A percentile compares a stretch with the other conserved stretches of the same genome.
phyloP scores from a whole-genome alignment of 2,797 vertebrate species.

The Artibeus lituratus region DNA sequence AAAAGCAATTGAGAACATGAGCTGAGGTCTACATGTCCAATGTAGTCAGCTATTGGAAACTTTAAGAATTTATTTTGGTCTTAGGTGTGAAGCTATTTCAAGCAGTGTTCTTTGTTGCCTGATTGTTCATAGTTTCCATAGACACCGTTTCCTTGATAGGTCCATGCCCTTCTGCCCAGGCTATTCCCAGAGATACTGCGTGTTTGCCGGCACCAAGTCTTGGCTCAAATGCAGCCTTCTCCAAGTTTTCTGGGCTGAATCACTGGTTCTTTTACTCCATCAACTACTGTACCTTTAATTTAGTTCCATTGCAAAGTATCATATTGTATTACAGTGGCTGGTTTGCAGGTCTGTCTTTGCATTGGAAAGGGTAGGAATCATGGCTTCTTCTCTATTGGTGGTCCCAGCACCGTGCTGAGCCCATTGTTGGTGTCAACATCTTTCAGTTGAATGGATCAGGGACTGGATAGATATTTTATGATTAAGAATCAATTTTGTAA shows the following conservation, averaged over 20 bases:
- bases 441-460: not conserved
- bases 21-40: not conserved
- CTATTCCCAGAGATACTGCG: not conserved
- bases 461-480: not conserved
- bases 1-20: not conserved
- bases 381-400: not conserved
- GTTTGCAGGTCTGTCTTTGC: not conserved
- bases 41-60: not conserved
- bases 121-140: not conserved
- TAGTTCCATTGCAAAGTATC: not conserved
- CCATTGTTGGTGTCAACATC: not conserved
- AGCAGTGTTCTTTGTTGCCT: not conserved
- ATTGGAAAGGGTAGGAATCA: not conserved
- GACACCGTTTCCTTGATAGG: not conserved
- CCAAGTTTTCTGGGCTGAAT: not conserved
- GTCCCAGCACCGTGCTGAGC: not conserved
- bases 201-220: not conserved
- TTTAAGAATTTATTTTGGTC: not conserved
- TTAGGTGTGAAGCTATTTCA: slow-evolving; percentile 17
- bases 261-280: not conserved
- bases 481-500: not conserved
- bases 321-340: not conserved
- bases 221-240: not conserved
- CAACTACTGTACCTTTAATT: not conserved
- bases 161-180: not conserved